phyloP scores from a whole-genome alignment of 1,140 invertebrate species.

The Hirudo medicinalis region DNA sequence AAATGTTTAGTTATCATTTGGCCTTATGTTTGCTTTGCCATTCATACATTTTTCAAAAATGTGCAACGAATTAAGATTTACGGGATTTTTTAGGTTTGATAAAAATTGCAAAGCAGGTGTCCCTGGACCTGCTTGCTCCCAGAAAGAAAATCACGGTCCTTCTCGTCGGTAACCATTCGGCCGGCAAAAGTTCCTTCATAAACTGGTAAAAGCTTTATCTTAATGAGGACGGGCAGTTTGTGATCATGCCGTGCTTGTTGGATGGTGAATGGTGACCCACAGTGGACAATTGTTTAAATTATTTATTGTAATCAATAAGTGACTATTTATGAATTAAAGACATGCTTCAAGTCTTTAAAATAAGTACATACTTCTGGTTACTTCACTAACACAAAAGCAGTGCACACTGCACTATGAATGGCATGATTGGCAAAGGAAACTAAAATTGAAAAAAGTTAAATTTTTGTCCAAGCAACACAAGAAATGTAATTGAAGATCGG shows the following conservation, averaged over 20 bases:
- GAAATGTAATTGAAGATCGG: too few species aligned
- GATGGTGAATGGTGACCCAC: background rate
- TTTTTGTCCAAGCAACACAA: too few species aligned
- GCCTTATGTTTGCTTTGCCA: background rate
- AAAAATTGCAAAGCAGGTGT: conserved; percentile 45
- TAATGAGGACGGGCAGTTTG: background rate
- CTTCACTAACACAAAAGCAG: background rate
- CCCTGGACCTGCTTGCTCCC: conserved; percentile 45
- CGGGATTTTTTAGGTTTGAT: conserved; percentile 42
- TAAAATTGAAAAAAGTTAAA: background rate
- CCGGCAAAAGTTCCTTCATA: conserved; percentile 53
- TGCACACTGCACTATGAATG: background rate
- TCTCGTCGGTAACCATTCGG: conserved; percentile 52
- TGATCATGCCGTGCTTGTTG: too few species aligned
- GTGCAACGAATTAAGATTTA: background rate
- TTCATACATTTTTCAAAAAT: background rate
- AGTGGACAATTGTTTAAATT: background rate
- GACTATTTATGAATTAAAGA: background rate
- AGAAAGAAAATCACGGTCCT: conserved; percentile 51
- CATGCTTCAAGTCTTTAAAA: background rate
- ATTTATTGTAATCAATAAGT: background rate
- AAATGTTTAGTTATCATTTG: background rate
- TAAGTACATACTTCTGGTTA: background rate
- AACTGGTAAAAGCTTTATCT: conserved; percentile 46
- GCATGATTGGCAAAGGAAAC: background rate